Evolutionary conservation across 2,797 vertebrate species (phyloP).

Genomic region (Etheostoma nigrum): DNA sequence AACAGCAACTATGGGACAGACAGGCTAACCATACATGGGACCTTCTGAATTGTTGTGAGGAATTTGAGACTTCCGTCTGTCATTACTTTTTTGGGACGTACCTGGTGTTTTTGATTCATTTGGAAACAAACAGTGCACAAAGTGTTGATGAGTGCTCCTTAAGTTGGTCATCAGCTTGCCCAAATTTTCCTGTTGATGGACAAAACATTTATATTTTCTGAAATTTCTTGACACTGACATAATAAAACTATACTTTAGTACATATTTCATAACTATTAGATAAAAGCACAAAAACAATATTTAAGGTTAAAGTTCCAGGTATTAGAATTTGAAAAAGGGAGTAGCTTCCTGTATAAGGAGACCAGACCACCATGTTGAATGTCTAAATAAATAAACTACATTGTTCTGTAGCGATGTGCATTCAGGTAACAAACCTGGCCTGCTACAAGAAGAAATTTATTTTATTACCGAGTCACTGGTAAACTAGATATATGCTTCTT

Average conservation of each 20-base stretch:
- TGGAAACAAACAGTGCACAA: conserved; percentile 93
- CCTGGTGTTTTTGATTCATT: conserved; percentile 95
- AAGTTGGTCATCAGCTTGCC: conserved; percentile 93
- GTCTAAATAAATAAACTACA: conserved; percentile 3
- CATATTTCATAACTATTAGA: neutral
- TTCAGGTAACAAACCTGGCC: neutral
- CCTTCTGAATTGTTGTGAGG: neutral
- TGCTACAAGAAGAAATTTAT: neutral
- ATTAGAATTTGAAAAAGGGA: neutral
- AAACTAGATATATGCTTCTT: neutral
- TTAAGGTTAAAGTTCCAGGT: neutral
- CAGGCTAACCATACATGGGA: neutral
- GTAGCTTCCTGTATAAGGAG: neutral
- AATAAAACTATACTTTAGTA: neutral
- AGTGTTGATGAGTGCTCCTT: conserved; percentile 92
- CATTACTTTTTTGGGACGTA: conserved; percentile 62
- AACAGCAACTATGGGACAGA: neutral
- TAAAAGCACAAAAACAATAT: neutral
- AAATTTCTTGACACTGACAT: neutral
- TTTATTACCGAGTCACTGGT: neutral
- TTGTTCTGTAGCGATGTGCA: neutral
- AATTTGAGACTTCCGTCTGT: neutral
- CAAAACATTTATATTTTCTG: neutral
- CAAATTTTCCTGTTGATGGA: conserved; percentile 72
- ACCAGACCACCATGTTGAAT: neutral